These are phyloP conservation scores for Torymus tubicola DNA, from an alignment of 2,888 invertebrate genomes.

Conservation along the genomic window DNA sequence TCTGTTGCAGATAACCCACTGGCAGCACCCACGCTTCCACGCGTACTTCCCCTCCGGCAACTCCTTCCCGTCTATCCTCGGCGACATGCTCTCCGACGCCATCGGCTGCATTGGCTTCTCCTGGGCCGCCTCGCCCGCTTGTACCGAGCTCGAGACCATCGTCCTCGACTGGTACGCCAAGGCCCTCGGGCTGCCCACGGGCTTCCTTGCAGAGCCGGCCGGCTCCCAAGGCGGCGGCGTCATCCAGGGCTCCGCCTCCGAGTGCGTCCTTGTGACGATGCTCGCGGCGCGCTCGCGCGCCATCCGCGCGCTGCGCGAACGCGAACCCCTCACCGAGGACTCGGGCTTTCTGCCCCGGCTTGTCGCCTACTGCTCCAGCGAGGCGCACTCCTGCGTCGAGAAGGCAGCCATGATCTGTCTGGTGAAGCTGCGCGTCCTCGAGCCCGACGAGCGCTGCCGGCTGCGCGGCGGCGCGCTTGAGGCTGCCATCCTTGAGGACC, in stretches of 20 bases:
- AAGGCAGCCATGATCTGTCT: constrained; percentile 88
- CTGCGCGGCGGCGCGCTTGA: constrained; percentile 82
- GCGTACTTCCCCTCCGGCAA: constrained; percentile 99
- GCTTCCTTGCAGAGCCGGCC: constrained; percentile 79
- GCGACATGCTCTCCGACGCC: constrained; percentile 97
- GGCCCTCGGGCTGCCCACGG: constrained; percentile 85
- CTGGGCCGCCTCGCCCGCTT: constrained; percentile 92
- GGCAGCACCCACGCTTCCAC: constrained; percentile 99
- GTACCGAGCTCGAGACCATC: constrained; percentile 90
- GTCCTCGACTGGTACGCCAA: constrained; percentile 90
- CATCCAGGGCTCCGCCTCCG: constrained; percentile 90
- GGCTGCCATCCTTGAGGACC: constrained; percentile 84
- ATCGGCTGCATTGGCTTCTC: constrained; percentile 99
- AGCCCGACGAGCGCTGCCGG: constrained; percentile 83
- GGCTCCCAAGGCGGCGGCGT: constrained; percentile 88
- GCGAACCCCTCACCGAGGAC: constrained; percentile 79
- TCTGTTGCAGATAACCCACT: constrained; percentile 84
- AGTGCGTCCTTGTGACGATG: constrained; percentile 87
- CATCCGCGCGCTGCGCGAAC: constrained; percentile 82
- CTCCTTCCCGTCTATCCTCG: constrained; percentile 96
- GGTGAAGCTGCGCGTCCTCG: constrained; percentile 84
- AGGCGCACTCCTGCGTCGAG: constrained; percentile 87
- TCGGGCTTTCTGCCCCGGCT: constrained; percentile 86
- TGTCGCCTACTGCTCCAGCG: constrained; percentile 86
- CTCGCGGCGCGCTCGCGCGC: constrained; percentile 86